Percentiles rank a stretch among this genome's conserved stretches.
Evolutionary conservation across 2,113 vertebrate genomes (phyloP).

Genomic region (Myxocyprinus asiaticus): DNA sequence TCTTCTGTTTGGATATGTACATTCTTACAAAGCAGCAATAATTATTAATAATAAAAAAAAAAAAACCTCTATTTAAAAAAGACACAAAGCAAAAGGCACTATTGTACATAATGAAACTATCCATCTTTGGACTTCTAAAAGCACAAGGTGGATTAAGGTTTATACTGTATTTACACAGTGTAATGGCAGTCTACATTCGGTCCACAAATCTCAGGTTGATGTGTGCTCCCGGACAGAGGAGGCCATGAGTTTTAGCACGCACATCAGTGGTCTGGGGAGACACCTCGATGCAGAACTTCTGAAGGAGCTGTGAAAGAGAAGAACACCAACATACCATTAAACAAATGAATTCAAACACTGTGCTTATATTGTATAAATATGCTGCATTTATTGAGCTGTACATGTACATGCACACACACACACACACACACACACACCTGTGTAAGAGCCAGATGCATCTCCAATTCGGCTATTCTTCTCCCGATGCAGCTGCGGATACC

Average conservation of each 20-base stretch:
- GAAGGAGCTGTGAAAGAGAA: slow-evolving; percentile 79
- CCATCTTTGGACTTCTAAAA: too few relatives aligned
- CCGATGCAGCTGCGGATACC: slow-evolving; percentile 91
- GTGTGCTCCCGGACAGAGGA: slow-evolving; percentile 79
- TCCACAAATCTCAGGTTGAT: slow-evolving; percentile 83
- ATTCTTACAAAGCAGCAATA: too few relatives aligned
- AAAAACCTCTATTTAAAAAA: too few relatives aligned
- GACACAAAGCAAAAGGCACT: not conserved
- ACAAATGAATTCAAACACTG: not conserved
- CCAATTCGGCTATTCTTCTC: slow-evolving; percentile 86
- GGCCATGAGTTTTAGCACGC: slow-evolving; percentile 84
- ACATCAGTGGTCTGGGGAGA: slow-evolving; percentile 76
- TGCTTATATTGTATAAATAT: too few relatives aligned
- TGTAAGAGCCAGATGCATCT: slow-evolving; percentile 85
- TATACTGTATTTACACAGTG: not conserved
- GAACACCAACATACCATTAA: not conserved
- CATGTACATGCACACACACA: too few relatives aligned
- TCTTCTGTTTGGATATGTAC: too few relatives aligned
- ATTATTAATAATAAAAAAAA: too few relatives aligned
- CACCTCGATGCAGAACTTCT: slow-evolving; percentile 80
- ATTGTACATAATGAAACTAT: not conserved
- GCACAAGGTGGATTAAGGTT: not conserved
- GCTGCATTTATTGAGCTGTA: too few relatives aligned
- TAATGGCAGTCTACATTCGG: slow-evolving; percentile 64
- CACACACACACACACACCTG: slow-evolving; percentile 72